phyloP scores from a whole-genome alignment of 2,888 invertebrate species.

The Petrophora chlorosata region DNA sequence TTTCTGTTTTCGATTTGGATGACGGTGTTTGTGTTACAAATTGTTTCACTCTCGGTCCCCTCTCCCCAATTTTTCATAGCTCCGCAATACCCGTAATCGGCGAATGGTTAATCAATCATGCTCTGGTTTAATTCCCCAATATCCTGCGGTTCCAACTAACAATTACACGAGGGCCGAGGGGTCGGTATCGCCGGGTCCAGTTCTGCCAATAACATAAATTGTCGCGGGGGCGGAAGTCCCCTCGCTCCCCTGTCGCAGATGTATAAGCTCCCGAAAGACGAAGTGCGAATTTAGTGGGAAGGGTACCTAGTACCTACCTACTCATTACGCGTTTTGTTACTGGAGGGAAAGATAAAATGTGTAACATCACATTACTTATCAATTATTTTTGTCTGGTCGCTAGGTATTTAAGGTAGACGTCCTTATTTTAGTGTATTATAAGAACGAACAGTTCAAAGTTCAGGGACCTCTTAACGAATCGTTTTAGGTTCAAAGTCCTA shows the following conservation, averaged over 20 bases:
- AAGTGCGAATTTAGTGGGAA: conserved; percentile 20
- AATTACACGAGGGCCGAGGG: conserved; percentile 80
- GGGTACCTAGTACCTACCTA: no score
- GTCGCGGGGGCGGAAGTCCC: conserved; percentile 74
- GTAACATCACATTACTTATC: no score
- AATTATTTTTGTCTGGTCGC: no score
- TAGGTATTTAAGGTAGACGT: no score
- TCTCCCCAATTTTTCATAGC: conserved; percentile 61
- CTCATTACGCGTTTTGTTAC: conserved; percentile 21
- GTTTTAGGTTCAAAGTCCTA: no score
- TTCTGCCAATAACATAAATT: conserved; percentile 81
- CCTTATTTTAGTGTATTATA: no score
- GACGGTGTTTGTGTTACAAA: conserved; percentile 54
- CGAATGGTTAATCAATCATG: conserved; percentile 78
- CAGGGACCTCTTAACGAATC: no score
- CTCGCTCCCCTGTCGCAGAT: conserved; percentile 38
- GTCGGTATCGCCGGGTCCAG: conserved; percentile 73
- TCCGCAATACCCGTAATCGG: conserved; percentile 70
- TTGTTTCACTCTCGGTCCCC: conserved; percentile 49
- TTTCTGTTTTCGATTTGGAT: conserved; percentile 56
- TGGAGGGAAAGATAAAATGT: conserved; percentile 2
- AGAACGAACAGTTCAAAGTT: no score
- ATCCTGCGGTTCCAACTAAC: conserved; percentile 79
- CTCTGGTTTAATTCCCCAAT: conserved; percentile 78
- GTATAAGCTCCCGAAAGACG: conserved; percentile 22